Evolutionary conservation across 2,888 invertebrate genomes (phyloP).

Genomic region (Spilosoma lubricipeda): DNA sequence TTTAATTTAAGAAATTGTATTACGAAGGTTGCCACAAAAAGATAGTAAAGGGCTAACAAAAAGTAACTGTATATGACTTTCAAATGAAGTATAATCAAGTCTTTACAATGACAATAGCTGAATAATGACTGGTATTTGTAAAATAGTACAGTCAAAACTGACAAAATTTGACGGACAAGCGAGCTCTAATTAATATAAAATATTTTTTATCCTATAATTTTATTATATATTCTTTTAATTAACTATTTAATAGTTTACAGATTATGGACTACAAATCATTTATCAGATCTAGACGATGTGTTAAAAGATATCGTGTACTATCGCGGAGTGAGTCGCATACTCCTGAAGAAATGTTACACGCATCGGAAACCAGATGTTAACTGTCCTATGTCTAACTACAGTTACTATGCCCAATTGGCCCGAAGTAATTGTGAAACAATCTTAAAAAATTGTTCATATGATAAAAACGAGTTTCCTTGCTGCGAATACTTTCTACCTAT

Average conservation of each 20-base stretch:
- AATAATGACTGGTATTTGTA: no score
- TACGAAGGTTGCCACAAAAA: background rate
- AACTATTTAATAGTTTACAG: constrained; percentile 65
- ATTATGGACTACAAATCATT: constrained; percentile 88
- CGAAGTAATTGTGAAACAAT: constrained; percentile 81
- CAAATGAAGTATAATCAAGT: no score
- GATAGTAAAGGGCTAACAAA: no score
- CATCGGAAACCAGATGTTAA: constrained; percentile 76
- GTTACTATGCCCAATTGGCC: constrained; percentile 86
- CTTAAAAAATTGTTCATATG: constrained; percentile 84
- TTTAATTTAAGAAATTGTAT: background rate
- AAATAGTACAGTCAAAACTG: no score
- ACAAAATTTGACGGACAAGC: no score
- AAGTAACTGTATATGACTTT: no score
- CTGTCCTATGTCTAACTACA: constrained; percentile 87
- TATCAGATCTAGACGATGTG: constrained; percentile 90
- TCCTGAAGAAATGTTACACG: constrained; percentile 87
- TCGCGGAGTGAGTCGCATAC: constrained; percentile 88
- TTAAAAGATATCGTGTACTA: constrained; percentile 90
- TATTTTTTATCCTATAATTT: background rate
- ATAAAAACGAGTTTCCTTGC: constrained; percentile 84
- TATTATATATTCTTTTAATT: no score
- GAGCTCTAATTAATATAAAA: background rate
- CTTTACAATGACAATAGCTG: no score
- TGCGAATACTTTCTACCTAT: constrained; percentile 87